These are phyloP conservation scores for Helogale parvula DNA, from an alignment of 2,113 vertebrate genomes.

Conservation along the genomic window DNA sequence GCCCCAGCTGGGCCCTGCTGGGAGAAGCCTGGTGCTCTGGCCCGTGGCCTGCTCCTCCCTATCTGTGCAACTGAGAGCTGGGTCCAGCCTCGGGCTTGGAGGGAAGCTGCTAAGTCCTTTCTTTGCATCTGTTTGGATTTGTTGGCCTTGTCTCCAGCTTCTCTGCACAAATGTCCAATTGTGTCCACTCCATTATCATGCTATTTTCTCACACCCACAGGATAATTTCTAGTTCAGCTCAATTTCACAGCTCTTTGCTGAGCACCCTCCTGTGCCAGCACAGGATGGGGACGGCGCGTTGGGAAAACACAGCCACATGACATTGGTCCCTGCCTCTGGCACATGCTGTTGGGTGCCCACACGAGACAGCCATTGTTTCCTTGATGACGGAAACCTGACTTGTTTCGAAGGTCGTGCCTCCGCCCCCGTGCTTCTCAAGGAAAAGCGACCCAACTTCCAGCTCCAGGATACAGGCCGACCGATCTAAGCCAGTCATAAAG, in stretches of 20 bases:
- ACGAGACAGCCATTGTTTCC: background rate
- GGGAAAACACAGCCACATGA: background rate
- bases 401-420: background rate
- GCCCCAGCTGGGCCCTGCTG: conserved; percentile 64
- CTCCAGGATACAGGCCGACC: background rate
- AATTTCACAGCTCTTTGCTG: conserved; percentile 13
- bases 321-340: background rate
- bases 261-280: conserved; percentile 6
- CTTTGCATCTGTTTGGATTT: conserved; percentile 73
- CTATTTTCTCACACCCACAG: conserved; percentile 64
- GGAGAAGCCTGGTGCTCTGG: conserved; percentile 34
- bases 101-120: background rate
- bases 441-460: background rate
- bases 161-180: conserved; percentile 67
- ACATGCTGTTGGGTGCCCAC: background rate
- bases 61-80: conserved; percentile 40
- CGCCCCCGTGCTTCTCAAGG: background rate
- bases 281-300: background rate
- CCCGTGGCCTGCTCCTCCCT: background rate
- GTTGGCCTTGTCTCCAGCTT: conserved; percentile 55
- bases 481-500: background rate
- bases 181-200: conserved; percentile 39
- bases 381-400: background rate
- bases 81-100: conserved; percentile 49
- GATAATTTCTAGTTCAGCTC: conserved; percentile 67